These are phyloP conservation scores for Macroteleia sp. DNA, from an alignment of 2,888 invertebrate species.

Conservation along the genomic window DNA sequence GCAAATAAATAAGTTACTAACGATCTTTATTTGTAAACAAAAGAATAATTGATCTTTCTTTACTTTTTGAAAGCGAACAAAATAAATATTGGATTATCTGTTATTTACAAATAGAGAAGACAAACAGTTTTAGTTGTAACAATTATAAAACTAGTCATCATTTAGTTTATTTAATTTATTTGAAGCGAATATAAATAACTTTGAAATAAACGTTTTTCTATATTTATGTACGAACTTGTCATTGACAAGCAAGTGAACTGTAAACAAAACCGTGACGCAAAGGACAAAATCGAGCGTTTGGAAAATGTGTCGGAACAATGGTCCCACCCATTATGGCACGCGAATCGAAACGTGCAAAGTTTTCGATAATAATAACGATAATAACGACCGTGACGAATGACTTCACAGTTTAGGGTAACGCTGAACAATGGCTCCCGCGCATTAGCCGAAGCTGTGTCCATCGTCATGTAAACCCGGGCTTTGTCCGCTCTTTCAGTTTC, in stretches of 20 bases:
- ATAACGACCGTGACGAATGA: slow-evolving; percentile 53
- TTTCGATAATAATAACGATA: slow-evolving; percentile 53
- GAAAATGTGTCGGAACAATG: slow-evolving; percentile 24
- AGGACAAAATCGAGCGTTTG: neutral
- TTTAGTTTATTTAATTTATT: no score
- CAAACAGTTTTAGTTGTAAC: no score
- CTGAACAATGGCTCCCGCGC: slow-evolving; percentile 34
- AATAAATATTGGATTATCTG: no score
- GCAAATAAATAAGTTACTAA: no score
- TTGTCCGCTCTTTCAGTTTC: slow-evolving; percentile 48
- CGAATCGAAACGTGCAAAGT: slow-evolving; percentile 37
- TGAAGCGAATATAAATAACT: no score
- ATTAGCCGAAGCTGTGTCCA: slow-evolving; percentile 49
- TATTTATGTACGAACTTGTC: neutral
- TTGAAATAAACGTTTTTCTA: neutral
- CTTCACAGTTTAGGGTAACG: slow-evolving; percentile 53
- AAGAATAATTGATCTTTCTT: no score
- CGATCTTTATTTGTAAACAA: no score
- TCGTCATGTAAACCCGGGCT: slow-evolving; percentile 46
- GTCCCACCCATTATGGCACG: slow-evolving; percentile 7
- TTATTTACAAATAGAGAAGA: no score
- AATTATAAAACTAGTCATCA: no score
- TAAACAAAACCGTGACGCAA: slow-evolving; percentile 2
- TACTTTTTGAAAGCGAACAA: no score
- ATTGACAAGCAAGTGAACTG: neutral